Evolutionary conservation across 2,888 invertebrate genomes (phyloP).

Genomic region (Drosophila buzzatii): DNA sequence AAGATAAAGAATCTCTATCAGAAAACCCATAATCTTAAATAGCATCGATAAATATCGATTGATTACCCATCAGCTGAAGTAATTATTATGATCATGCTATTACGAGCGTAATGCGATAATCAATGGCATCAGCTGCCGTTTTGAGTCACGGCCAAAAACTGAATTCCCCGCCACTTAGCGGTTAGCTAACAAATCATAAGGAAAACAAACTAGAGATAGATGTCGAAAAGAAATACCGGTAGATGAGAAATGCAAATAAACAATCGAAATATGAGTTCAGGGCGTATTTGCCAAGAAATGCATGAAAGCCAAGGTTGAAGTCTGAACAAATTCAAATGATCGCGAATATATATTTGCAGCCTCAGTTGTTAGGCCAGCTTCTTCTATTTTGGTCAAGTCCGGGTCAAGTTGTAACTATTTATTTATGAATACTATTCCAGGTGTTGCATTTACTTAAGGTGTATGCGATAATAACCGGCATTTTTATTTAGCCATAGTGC

Average conservation of each 20-base stretch:
- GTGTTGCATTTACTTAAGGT: slow-evolving; percentile 17
- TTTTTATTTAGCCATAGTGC: slow-evolving; percentile 18
- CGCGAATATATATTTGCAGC: slow-evolving; percentile 1
- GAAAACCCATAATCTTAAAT: not conserved
- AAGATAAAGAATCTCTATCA: not conserved
- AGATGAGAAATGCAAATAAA: slow-evolving; percentile 61
- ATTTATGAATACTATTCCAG: slow-evolving; percentile 18
- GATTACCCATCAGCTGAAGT: slow-evolving; percentile 15
- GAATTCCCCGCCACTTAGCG: slow-evolving; percentile 49
- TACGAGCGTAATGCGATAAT: slow-evolving; percentile 17
- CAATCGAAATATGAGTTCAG: slow-evolving; percentile 53
- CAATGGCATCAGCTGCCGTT: slow-evolving; percentile 22
- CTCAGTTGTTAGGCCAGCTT: not conserved
- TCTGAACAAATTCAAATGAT: slow-evolving; percentile 12
- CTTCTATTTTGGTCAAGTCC: slow-evolving; percentile 21
- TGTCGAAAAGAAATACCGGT: slow-evolving; percentile 26
- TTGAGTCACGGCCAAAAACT: slow-evolving; percentile 41
- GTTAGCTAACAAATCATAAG: slow-evolving; percentile 49
- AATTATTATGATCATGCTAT: slow-evolving; percentile 17
- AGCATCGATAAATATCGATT: slow-evolving; percentile 16
- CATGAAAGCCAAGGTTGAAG: slow-evolving; percentile 44
- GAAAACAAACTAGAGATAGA: slow-evolving; percentile 6
- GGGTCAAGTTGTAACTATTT: slow-evolving; percentile 36
- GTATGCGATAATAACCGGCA: slow-evolving; percentile 36
- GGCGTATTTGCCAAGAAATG: slow-evolving; percentile 36